A percentile compares a stretch with the other conserved stretches of the same genome.
Evolutionary conservation across 2,888 invertebrate genomes (phyloP).

Genomic region (Poecilobothrus nobilitatus): DNA sequence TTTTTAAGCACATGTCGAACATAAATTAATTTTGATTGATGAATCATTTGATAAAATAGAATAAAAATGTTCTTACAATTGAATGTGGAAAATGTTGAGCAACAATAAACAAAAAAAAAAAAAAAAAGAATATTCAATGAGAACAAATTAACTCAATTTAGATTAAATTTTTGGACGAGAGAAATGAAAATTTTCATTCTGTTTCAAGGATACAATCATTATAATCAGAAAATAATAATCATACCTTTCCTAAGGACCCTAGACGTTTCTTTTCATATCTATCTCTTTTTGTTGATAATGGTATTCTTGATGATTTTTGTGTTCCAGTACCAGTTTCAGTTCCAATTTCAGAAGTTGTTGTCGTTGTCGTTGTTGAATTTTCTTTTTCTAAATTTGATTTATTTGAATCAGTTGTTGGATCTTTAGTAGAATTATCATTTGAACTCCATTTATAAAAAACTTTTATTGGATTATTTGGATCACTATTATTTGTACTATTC

Average conservation of each 20-base stretch:
- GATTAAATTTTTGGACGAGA: too few relatives aligned
- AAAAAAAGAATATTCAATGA: neutral
- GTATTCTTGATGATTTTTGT: neutral
- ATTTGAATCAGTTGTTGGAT: neutral
- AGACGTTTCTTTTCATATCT: neutral
- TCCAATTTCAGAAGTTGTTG: neutral
- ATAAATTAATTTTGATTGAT: neutral
- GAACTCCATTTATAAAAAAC: conserved; percentile 46
- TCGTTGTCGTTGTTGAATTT: conserved; percentile 10
- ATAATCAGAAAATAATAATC: neutral
- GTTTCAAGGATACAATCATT: neutral
- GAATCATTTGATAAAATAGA: neutral
- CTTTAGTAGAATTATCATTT: conserved; percentile 40
- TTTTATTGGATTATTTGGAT: conserved; percentile 38
- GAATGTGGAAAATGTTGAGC: neutral
- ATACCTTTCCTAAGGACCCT: neutral
- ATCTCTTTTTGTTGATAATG: neutral
- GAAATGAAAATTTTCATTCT: neutral
- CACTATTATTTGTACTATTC: conserved; percentile 27
- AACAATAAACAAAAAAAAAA: neutral
- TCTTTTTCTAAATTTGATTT: neutral
- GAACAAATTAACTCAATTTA: too few relatives aligned
- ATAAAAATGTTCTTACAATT: too few relatives aligned
- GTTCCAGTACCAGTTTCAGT: conserved; percentile 6
- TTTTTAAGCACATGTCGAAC: neutral